A percentile compares a stretch with the other conserved stretches of the same genome.
Conservation (phyloP, 2,888 invertebrate species). For the Atrina japonica region DNA sequence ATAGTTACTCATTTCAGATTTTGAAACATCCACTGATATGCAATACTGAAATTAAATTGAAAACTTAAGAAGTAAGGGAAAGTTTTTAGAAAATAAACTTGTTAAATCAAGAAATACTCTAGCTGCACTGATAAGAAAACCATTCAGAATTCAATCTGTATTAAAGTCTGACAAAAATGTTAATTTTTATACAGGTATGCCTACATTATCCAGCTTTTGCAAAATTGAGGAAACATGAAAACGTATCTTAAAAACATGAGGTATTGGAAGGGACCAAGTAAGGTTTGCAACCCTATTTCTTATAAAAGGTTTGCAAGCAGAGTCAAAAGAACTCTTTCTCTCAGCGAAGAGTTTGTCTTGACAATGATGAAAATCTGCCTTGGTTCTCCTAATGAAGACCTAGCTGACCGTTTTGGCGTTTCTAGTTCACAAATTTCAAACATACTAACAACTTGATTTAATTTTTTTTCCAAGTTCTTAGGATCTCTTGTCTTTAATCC, state of each 20-base stretch:
- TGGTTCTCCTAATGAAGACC: conserved; percentile 21
- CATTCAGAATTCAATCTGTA: not conserved
- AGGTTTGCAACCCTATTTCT: conserved; percentile 3
- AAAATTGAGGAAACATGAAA: not conserved
- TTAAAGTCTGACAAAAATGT: not conserved
- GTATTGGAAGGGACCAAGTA: conserved; percentile 29
- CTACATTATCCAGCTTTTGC: conserved; percentile 1
- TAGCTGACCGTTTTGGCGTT: conserved; percentile 21
- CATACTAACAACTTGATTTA: conserved; percentile 8
- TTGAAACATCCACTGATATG: too few species aligned
- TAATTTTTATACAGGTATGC: conserved; percentile 30
- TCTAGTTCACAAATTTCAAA: not conserved
- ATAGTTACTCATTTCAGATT: too few species aligned
- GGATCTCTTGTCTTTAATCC: conserved; percentile 12
- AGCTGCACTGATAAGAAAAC: not conserved
- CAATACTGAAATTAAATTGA: too few species aligned
- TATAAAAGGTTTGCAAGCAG: conserved; percentile 2
- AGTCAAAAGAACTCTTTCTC: conserved; percentile 2
- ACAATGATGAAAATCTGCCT: conserved; percentile 27
- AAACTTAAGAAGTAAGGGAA: too few species aligned
- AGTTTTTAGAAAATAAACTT: not conserved
- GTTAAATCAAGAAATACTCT: not conserved
- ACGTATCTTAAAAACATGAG: conserved; percentile 4
- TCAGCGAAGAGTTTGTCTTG: conserved; percentile 21
- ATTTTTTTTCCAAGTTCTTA: not conserved